Base-by-base conservation (phyloP, 2,113 vertebrate genomes). In the Anas platyrhynchos region DNA sequence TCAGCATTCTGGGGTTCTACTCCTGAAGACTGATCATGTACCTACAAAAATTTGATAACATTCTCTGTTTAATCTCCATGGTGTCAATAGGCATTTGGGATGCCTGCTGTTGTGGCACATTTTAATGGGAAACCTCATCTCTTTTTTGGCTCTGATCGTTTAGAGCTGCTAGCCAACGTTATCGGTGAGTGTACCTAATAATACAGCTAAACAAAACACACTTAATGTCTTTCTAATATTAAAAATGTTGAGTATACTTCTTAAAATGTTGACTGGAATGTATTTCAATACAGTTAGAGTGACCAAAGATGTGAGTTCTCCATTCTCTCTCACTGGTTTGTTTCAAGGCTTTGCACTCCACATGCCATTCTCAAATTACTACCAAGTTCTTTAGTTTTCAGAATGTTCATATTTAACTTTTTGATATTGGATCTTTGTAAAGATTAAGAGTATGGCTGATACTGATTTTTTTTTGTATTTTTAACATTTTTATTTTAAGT, bases 101-200 rank as follows among this genome's bases (percentile, higher is more conserved):
- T 99, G 91, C 99, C 99, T 20, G 32, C 98, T 86, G 63, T 98
- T 4, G 98, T 99, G 87, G 98, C 97, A 73, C 98, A 99, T 22
- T 23, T 98, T 26, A 82, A 98, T 15, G 98, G 97, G 11, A 88
- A 98, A 83, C 94, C 97, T 11, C 97, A 99, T 79, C 91, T 98
- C 89, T 98, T 99, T 68, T 99, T 99, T 95, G 99, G 99, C 73
- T 99, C 98, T 6, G 99, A 99, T 97, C 97, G 99, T 79, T 98
- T 99, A 95, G 99, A 99, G 93, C 93, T 99, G 77, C 98, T 99
- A 86, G 98, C 98, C 7, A 72, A 97, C 23, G 38, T 98, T 67
- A 98, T 99, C 34, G 99, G 99, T 99, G 94, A 99, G 98, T 98
- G 50, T 38, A 3, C 13, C 38, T 84, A 34, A 29, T 32, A 16